Base-by-base conservation (phyloP, 2,113 vertebrate species). In the Atherinomorus stipes region DNA sequence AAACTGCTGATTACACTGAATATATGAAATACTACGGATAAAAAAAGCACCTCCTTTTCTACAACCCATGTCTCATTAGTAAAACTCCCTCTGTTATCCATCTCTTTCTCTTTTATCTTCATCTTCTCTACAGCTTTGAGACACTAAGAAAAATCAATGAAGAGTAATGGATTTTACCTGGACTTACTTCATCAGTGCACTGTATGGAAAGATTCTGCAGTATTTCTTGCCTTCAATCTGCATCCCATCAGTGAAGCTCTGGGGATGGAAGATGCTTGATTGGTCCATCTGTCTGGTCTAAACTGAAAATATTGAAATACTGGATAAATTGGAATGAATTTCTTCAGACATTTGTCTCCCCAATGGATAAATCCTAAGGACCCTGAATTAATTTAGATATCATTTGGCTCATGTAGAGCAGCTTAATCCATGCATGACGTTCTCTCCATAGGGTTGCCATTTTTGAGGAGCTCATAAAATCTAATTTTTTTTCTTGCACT, bases 111-210 rank as follows among this genome's bases (percentile, higher is more conserved):
- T 69, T 80, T 78, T 65, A 81, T 84, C 42, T 64, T 40, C 34
- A 70, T 72, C 56, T 76, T 38, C 57, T 51, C 26, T 71, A 44
- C 6, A 0, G 34, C 56, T 54, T 53, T 53, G 60, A 74, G 56
- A 67, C 53, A 67, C 44, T 34, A 13, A 16, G n/a, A 28, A 21
- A 74, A 76, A 76, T 85, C 80, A 73, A 83, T 81, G 22, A 58
- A 75, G 59, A 75, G 61, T 74, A 80, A 85, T 77, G 37, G 54
- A 51, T 80, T 78, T 71, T 68, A 76, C 68, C 71, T 60, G n/a
- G 11, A 45, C 34, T 66, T 58, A 64, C 74, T 58, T 71, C 74
- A 63, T 58, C 65, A 74, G 21, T 58, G 12, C 10, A 26, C 40
- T 52, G 52, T 51, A 65, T 71, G n/a, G 56, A 64, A 62, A 18